Evolutionary conservation across 2,888 invertebrate genomes (phyloP).

Genomic region (Disparrhopalites patrizii): DNA sequence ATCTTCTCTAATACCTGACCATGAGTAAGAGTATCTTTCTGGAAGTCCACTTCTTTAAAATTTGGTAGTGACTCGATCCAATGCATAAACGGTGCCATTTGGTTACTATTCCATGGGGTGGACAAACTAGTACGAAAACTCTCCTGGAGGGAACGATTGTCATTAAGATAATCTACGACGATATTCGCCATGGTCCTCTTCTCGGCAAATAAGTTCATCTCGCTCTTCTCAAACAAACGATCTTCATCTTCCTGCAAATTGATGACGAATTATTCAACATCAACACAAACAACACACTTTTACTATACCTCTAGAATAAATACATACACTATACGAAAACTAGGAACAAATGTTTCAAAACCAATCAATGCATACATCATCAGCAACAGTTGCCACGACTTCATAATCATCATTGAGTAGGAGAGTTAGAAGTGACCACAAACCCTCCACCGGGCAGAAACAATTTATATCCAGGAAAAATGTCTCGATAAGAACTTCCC

Average conservation of each 20-base stretch:
- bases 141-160: too few species aligned
- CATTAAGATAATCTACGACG: slow-evolving; percentile 27
- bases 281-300: slow-evolving; percentile 9
- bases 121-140: too few species aligned
- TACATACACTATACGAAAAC: too few species aligned
- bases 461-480: slow-evolving; percentile 28
- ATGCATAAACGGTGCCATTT: too few species aligned
- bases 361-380: slow-evolving; percentile 40
- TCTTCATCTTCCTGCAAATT: slow-evolving; percentile 52
- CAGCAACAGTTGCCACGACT: slow-evolving; percentile 34
- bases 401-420: slow-evolving; percentile 41
- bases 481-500: slow-evolving; percentile 32
- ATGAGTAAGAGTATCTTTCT: too few species aligned
- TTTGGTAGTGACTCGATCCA: too few species aligned
- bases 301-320: neutral
- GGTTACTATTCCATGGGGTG: too few species aligned
- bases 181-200: slow-evolving; percentile 51
- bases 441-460: slow-evolving; percentile 30
- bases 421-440: slow-evolving; percentile 40
- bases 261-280: slow-evolving; percentile 3
- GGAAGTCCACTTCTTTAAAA: too few species aligned
- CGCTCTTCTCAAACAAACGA: slow-evolving; percentile 64
- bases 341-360: too few species aligned
- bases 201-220: slow-evolving; percentile 61
- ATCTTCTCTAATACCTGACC: too few species aligned